These are phyloP conservation scores for Cryptoprocta ferox DNA, from an alignment of 2,797 vertebrate species.

Conservation along the genomic window DNA sequence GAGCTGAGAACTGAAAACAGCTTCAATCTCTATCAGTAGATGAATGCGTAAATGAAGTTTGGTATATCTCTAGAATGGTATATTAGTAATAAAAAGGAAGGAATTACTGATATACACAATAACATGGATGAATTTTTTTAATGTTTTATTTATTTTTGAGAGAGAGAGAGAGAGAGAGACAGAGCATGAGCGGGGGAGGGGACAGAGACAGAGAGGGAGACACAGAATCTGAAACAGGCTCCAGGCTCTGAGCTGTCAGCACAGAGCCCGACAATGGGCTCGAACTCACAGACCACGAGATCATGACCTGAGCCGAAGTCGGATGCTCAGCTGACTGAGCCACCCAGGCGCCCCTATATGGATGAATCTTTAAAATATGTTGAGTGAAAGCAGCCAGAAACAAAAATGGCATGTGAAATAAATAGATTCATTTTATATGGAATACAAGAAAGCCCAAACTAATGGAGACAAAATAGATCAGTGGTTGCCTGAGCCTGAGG, in stretches of 20 bases:
- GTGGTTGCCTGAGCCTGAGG: background rate
- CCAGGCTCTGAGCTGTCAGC: too few relatives aligned
- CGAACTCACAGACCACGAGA: too few relatives aligned
- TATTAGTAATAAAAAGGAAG: conserved; percentile 7
- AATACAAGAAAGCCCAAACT: conserved; percentile 23
- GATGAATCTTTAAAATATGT: background rate
- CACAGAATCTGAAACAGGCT: too few relatives aligned
- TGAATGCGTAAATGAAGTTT: conserved; percentile 22
- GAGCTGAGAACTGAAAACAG: conserved; percentile 35
- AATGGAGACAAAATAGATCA: conserved; percentile 14
- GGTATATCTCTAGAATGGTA: background rate
- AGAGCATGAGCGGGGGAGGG: too few relatives aligned
- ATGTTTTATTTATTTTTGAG: too few relatives aligned
- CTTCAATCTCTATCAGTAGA: background rate
- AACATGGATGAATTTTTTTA: background rate
- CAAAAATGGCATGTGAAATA: background rate
- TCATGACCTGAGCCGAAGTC: too few relatives aligned
- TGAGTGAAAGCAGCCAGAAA: conserved; percentile 48
- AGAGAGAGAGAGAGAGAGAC: too few relatives aligned
- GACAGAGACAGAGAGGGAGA: too few relatives aligned
- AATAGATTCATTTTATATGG: conserved; percentile 41
- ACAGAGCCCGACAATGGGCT: too few relatives aligned
- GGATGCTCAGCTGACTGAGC: too few relatives aligned
- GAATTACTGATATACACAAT: background rate
- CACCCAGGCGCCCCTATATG: background rate